These are phyloP conservation scores for Leptocoma aspasia DNA, from an alignment of 2,113 vertebrate genomes.

Conservation along the genomic window DNA sequence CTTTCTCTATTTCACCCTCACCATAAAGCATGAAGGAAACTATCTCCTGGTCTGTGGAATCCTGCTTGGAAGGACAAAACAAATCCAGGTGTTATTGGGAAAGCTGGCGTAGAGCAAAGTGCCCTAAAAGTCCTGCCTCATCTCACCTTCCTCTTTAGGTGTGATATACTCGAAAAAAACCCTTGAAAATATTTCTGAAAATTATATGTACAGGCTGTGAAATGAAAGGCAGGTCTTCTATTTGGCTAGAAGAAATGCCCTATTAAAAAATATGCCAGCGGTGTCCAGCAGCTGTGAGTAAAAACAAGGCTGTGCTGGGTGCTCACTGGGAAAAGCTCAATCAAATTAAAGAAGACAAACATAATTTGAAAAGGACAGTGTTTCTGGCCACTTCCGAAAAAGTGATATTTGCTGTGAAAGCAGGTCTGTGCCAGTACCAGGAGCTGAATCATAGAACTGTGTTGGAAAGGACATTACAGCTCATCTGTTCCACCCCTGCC, in stretches of 20 bases:
- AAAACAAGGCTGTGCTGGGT: neutral
- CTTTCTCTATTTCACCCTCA: neutral
- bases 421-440: neutral
- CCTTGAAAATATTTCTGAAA: neutral
- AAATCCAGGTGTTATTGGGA: neutral
- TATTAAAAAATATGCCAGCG: neutral
- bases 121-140: neutral
- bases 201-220: neutral
- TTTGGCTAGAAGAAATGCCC: neutral
- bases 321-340: neutral
- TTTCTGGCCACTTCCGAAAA: neutral
- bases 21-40: neutral
- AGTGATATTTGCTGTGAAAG: neutral
- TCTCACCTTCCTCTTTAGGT: neutral
- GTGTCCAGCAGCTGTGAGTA: neutral
- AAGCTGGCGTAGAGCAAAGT: neutral
- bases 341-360: neutral
- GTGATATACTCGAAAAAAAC: neutral
- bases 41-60: neutral
- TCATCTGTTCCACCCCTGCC: rapidly evolving
- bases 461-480: neutral
- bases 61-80: neutral
- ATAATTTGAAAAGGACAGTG: neutral
- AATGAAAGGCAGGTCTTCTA: neutral
- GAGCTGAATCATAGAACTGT: neutral